Evolutionary conservation across 1,140 invertebrate genomes (phyloP).

Genomic region (Pollicipes pollicipes): DNA sequence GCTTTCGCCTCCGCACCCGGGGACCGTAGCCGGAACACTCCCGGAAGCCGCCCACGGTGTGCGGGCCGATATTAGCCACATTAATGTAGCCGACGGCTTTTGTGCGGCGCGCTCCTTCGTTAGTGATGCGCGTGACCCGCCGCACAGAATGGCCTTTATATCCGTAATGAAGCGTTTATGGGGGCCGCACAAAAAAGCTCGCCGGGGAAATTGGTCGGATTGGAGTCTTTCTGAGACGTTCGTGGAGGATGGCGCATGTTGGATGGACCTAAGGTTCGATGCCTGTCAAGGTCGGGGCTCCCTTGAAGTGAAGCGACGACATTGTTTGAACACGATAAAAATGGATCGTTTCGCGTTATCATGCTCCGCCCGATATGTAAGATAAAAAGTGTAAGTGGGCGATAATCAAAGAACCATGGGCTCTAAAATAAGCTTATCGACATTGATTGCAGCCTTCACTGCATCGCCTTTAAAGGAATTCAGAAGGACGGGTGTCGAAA

Average conservation of each 20-base stretch:
- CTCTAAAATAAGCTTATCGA: too few relatives aligned
- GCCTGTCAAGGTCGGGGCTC: not conserved
- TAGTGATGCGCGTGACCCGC: not conserved
- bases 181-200: not conserved
- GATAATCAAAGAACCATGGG: too few relatives aligned
- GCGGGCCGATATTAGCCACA: not conserved
- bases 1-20: too few relatives aligned
- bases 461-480: too few relatives aligned
- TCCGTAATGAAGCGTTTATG: not conserved
- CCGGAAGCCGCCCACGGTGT: not conserved
- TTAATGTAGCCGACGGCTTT: not conserved
- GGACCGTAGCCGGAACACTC: not conserved
- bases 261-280: not conserved
- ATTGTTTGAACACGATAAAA: not conserved
- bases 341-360: not conserved
- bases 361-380: too few relatives aligned
- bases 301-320: not conserved
- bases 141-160: not conserved
- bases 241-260: too few relatives aligned
- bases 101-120: not conserved
- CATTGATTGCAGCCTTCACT: too few relatives aligned
- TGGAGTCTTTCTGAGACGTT: not conserved
- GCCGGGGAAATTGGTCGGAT: not conserved
- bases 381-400: too few relatives aligned
- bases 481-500: too few relatives aligned